Base-by-base conservation (phyloP, 2,888 invertebrate genomes). In the Sericinus montela region DNA sequence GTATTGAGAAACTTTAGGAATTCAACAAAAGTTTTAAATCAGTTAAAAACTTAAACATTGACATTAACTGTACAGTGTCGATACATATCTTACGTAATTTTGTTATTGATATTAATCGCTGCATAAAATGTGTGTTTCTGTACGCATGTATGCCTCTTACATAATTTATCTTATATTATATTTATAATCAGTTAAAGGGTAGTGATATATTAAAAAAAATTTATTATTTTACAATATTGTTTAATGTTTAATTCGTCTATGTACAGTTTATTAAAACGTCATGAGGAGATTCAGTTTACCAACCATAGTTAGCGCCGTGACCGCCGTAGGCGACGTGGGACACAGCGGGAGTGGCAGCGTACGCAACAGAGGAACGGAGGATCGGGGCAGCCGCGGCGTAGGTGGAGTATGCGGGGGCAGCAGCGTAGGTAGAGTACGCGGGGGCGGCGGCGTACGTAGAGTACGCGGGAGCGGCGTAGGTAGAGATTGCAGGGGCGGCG, bases 261-360 rank as follows among this genome's bases (percentile, higher is more conserved):
- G 69, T 71, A 77, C 71, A 78, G 53, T 62, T 54, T 56, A 60
- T 51, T 48, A 58, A 58, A 51, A 56, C 56, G 2, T 3, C 19
- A 19, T 19, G 5, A 25, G 7, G 8, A 54, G 68, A 72, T 75
- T 69, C 73, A 72, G 75, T 76, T 91, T 90, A 93, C 90, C 91
- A 93, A 60, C 86, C 91, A 72, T 93, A 93, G 67, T 91, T 90
- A 57, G 91, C 91, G 59, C 92, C 93, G 57, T 91, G 89, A 54
- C 91, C 93, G 64, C 89, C 88, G 87, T 92, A 93, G 55, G 90
- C 80, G 65, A 91, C 85, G 73, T 92, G 91, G 52, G 93, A 90
- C 15, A 92, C 91, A 57, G 90, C 90, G 58, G 91, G 90, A 39
- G 91, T 91, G 53, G 92, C 91, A 40, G 89, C 88, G 82, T 91